Evolutionary conservation across 1,140 invertebrate species (phyloP), one percentile per base, ranked within the genome.

Genomic region (Conus betulinus): DNA sequence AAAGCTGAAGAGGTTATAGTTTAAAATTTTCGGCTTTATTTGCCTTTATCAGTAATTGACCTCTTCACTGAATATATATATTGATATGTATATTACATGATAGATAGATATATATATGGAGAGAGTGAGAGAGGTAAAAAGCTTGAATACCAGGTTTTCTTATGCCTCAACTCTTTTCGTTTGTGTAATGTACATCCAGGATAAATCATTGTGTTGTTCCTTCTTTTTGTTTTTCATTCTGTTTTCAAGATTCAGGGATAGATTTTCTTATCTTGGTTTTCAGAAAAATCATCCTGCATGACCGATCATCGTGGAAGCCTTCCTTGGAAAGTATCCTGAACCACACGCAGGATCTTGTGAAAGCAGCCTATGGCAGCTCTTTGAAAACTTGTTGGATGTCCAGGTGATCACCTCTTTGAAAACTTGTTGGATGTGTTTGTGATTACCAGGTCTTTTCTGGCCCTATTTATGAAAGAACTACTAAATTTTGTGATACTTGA

Each of bases 201-300:
- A 85, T 39, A 39, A 1, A 39, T 39, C 39, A 39, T 39, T 27
- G 39, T 63, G 82, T 78, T 63, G 82, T 78, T 20, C 8, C 15
- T 20, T 76, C 39, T 27, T 52, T 27, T 23, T 11, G 67, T 10
- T 55, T 17, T 81, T 89, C 52, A 76, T 39, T 51, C 84, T 20
- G 57, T n/a, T 60, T 23, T 13, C 23, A 84, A 15, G 53, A 23
- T 7, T 84, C 23, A 25, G 15, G 13, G 23, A 23, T 13, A 20
- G n/a, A 25, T 25, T 25, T n/a, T 27, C 17, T 25, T 17, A n/a
- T 55, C 57, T 89, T 27, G 27, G 27, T 78, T 90, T 92, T 88
- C 89, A 92, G 91, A 67, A 90, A 91, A 67, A 90, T 90, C 11
- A 87, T 84, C 23, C 60, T 67, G 57, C 76, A 89, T 23, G n/a